Conservation (phyloP, 2,113 vertebrate genomes). For the Myotis brandtii region DNA sequence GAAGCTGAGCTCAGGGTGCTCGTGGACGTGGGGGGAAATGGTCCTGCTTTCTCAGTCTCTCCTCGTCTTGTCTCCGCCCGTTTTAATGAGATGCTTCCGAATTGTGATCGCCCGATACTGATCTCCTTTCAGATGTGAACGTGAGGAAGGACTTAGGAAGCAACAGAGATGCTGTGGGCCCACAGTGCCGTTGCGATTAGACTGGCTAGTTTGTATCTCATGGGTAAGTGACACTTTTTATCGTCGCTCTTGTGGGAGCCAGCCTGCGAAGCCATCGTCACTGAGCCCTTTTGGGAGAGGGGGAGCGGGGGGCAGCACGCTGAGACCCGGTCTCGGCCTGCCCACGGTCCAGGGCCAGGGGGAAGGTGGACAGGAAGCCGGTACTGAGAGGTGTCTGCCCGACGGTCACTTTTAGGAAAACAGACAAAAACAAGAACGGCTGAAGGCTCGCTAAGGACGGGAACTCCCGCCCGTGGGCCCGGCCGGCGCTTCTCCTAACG, state of each 20-base stretch:
- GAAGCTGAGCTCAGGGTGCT: neutral
- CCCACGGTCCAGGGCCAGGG: fast-evolving
- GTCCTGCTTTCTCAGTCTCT: neutral
- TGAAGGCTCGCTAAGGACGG: fast-evolving
- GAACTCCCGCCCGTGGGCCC: neutral
- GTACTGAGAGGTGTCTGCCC: neutral
- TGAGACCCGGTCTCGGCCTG: neutral
- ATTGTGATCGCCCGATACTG: neutral
- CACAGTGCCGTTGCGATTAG: neutral
- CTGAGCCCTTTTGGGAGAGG: neutral
- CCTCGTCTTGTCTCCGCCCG: neutral
- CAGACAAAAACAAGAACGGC: neutral
- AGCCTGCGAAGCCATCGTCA: fast-evolving
- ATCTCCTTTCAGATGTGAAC: constrained; percentile 64
- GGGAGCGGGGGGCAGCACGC: neutral
- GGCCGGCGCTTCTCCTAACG: neutral
- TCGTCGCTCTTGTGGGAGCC: fast-evolving
- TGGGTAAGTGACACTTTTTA: constrained; percentile 56
- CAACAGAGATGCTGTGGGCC: constrained; percentile 45
- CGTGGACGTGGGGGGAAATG: fast-evolving
- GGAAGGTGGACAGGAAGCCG: neutral
- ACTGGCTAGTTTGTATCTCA: neutral
- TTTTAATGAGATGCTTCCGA: neutral
- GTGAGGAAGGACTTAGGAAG: neutral
- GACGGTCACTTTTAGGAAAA: neutral